These are phyloP conservation scores for Urosaurus nigricauda DNA, from an alignment of 2,797 vertebrate species.

Conservation along the genomic window DNA sequence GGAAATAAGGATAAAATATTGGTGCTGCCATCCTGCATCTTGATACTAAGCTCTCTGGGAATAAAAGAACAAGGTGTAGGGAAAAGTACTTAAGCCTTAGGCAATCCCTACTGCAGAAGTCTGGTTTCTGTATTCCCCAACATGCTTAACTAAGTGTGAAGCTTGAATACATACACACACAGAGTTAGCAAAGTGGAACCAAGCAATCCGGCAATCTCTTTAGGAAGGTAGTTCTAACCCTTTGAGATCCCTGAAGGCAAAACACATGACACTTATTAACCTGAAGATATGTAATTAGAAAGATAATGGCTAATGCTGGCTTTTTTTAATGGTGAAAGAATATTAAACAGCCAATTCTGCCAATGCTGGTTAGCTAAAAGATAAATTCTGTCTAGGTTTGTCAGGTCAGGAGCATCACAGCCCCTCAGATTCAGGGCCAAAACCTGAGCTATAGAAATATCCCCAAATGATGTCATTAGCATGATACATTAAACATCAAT, in stretches of 20 bases:
- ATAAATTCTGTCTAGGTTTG: not conserved
- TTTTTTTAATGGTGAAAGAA: slow-evolving; percentile 21
- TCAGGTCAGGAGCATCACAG: too few species aligned
- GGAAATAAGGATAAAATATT: not conserved
- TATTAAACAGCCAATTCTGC: not conserved
- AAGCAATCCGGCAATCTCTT: not conserved
- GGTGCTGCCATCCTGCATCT: not conserved
- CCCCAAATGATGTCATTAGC: too few species aligned
- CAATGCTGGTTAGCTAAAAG: not conserved
- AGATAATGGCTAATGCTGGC: not conserved
- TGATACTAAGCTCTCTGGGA: not conserved
- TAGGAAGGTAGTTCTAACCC: not conserved
- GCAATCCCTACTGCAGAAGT: not conserved
- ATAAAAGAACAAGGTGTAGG: not conserved
- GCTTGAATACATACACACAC: too few species aligned
- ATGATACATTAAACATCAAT: too few species aligned
- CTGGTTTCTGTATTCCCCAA: not conserved
- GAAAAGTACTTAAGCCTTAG: not conserved
- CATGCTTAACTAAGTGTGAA: not conserved
- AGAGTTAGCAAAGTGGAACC: not conserved
- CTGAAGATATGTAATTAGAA: slow-evolving; percentile 8
- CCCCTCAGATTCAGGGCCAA: too few species aligned
- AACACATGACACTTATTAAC: slow-evolving; percentile 9
- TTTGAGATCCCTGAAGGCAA: not conserved
- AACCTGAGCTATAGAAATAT: too few species aligned